Evolutionary conservation across 1,140 invertebrate genomes (phyloP).

Genomic region (Acromyrmex heyeri): DNA sequence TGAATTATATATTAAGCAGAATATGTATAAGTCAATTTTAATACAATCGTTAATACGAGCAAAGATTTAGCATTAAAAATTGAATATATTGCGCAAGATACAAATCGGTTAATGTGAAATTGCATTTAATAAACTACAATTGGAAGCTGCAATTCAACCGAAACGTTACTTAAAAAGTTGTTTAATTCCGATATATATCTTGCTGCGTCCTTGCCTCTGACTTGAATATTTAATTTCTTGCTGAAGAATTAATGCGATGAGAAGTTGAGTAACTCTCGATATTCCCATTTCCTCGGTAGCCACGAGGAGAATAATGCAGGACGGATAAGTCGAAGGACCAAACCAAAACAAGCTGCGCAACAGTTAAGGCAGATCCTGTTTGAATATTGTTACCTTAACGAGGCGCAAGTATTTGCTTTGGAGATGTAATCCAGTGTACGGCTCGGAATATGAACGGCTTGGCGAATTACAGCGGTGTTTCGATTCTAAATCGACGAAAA

Average conservation of each 20-base stretch:
- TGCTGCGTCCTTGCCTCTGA: constrained; percentile 22
- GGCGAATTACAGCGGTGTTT: constrained; percentile 57
- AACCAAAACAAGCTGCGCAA: constrained; percentile 66
- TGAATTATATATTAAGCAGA: neutral
- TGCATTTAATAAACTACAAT: constrained; percentile 36
- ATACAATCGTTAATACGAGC: neutral
- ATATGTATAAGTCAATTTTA: neutral
- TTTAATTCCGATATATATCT: constrained; percentile 49
- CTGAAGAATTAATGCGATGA: constrained; percentile 52
- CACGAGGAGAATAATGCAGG: constrained; percentile 62
- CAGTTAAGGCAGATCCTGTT: constrained; percentile 66
- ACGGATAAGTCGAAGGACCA: constrained; percentile 64
- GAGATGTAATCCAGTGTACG: constrained; percentile 62
- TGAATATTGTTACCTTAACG: constrained; percentile 76
- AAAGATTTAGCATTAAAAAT: constrained; percentile 4
- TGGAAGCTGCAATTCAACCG: constrained; percentile 39
- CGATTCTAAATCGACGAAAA: constrained; percentile 60
- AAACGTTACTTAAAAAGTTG: constrained; percentile 38
- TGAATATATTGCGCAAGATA: constrained; percentile 23
- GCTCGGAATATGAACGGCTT: constrained; percentile 49
- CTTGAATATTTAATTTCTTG: constrained; percentile 54
- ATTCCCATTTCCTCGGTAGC: constrained; percentile 58
- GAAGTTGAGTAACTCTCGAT: constrained; percentile 56
- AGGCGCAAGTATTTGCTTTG: constrained; percentile 73
- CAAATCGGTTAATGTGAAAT: constrained; percentile 12